These are phyloP conservation scores for Helicorthomorpha holstii DNA, from an alignment of 1,140 invertebrate species.

Conservation along the genomic window DNA sequence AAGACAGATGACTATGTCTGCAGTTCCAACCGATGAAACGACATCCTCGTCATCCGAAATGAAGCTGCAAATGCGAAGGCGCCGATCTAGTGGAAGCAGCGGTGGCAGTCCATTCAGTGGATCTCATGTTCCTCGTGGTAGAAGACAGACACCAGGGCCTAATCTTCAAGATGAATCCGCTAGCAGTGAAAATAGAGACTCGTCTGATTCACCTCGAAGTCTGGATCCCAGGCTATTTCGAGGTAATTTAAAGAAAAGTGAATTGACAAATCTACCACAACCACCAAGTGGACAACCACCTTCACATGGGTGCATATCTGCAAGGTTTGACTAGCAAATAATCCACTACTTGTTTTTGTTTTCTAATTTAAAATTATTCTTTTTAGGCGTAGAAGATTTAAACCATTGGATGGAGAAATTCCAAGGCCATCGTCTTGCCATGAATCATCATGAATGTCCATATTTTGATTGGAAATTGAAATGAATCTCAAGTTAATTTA, in stretches of 20 bases:
- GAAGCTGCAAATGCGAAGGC: not conserved
- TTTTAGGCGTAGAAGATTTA: too few relatives aligned
- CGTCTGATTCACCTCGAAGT: slow-evolving; percentile 1
- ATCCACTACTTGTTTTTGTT: too few relatives aligned
- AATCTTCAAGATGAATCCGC: not conserved
- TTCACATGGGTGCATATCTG: slow-evolving; percentile 3
- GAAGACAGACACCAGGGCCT: not conserved
- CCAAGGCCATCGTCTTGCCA: too few relatives aligned
- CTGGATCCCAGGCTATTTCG: not conserved
- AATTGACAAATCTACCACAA: not conserved
- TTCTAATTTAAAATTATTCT: too few relatives aligned
- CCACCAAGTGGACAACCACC: slow-evolving; percentile 6
- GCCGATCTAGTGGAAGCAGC: not conserved
- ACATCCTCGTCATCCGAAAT: slow-evolving; percentile 32
- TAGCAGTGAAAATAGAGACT: slow-evolving; percentile 7
- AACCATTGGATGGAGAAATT: too few relatives aligned
- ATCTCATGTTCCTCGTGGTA: not conserved
- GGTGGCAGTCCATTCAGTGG: not conserved
- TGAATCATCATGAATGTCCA: too few relatives aligned
- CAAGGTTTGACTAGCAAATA: slow-evolving; percentile 1
- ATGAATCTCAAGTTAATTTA: too few relatives aligned
- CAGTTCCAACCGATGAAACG: slow-evolving; percentile 41
- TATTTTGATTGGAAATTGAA: too few relatives aligned
- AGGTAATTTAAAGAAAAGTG: not conserved
- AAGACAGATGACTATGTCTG: slow-evolving; percentile 48